Percentiles rank a stretch among this genome's conserved stretches.
Evolutionary conservation across 2,888 invertebrate species (phyloP).

Genomic region (Gymnosoma rotundatum): DNA sequence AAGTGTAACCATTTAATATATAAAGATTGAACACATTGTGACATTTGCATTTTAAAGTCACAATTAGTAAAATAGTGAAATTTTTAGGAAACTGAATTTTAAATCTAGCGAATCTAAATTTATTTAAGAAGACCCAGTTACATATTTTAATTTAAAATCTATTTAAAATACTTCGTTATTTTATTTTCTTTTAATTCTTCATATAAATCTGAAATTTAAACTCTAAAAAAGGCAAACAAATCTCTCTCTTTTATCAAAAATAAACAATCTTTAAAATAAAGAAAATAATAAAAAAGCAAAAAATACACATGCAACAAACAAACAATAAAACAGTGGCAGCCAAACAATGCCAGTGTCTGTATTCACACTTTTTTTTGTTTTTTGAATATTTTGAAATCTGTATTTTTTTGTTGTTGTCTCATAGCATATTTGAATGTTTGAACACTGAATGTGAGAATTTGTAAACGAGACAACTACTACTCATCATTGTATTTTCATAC

Average conservation of each 20-base stretch:
- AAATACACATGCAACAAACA: conserved; percentile 13
- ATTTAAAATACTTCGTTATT: background rate
- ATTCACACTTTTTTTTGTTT: conserved; percentile 57
- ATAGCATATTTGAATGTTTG: background rate
- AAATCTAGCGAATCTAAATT: no score
- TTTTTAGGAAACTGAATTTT: no score
- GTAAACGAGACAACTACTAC: conserved; percentile 54
- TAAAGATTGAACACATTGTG: no score
- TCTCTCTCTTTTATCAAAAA: conserved; percentile 62
- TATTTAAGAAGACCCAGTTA: background rate
- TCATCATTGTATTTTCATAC: conserved; percentile 50
- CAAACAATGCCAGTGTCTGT: conserved; percentile 65
- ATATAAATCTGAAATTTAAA: conserved; percentile 43
- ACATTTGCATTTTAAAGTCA: no score
- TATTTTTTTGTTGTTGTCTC: conserved; percentile 1
- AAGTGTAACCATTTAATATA: no score
- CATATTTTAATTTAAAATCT: background rate
- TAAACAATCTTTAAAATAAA: conserved; percentile 44
- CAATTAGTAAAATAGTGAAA: no score
- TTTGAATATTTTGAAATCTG: conserved; percentile 27
- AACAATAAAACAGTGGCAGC: conserved; percentile 40
- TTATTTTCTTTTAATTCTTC: conserved; percentile 13
- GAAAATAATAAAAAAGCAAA: background rate
- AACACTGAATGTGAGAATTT: conserved; percentile 40
- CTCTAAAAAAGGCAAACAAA: conserved; percentile 58